These are phyloP conservation scores for Apotomis turbidana DNA, from an alignment of 2,888 invertebrate genomes.

Conservation along the genomic window DNA sequence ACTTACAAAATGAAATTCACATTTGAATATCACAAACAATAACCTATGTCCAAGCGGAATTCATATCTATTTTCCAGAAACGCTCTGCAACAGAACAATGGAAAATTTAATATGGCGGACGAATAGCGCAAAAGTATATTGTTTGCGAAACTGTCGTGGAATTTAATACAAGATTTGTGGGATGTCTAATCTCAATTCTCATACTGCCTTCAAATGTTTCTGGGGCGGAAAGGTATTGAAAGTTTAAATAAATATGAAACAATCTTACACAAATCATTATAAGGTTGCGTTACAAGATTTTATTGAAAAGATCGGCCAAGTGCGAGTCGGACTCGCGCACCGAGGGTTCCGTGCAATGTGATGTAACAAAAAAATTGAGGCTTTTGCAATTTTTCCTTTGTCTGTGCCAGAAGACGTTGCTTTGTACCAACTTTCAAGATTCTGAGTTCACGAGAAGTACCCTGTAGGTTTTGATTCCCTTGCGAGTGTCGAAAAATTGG, in stretches of 20 bases:
- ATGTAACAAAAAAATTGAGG: too few relatives aligned
- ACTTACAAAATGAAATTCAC: constrained; percentile 3
- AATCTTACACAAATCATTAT: too few relatives aligned
- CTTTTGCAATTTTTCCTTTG: too few relatives aligned
- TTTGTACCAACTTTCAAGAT: too few relatives aligned
- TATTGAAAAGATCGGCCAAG: too few relatives aligned
- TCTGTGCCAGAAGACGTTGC: too few relatives aligned
- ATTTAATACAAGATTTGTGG: constrained; percentile 27
- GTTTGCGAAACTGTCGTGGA: constrained; percentile 35
- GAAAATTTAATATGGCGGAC: constrained; percentile 36
- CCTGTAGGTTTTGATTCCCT: too few relatives aligned
- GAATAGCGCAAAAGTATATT: constrained; percentile 30
- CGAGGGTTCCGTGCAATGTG: too few relatives aligned
- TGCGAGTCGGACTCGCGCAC: too few relatives aligned
- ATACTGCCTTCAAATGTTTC: constrained; percentile 11
- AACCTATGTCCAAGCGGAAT: constrained; percentile 3
- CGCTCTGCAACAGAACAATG: constrained; percentile 15
- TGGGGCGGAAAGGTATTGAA: constrained; percentile 13
- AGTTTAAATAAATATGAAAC: constrained; percentile 1
- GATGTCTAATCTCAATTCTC: constrained; percentile 20
- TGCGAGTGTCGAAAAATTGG: too few relatives aligned
- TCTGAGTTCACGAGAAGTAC: too few relatives aligned
- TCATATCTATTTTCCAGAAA: constrained; percentile 15
- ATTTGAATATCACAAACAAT: constrained; percentile 6
- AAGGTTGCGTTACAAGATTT: too few relatives aligned